Evolutionary conservation across 2,113 vertebrate species (phyloP).

Genomic region (Todiramphus chloris): DNA sequence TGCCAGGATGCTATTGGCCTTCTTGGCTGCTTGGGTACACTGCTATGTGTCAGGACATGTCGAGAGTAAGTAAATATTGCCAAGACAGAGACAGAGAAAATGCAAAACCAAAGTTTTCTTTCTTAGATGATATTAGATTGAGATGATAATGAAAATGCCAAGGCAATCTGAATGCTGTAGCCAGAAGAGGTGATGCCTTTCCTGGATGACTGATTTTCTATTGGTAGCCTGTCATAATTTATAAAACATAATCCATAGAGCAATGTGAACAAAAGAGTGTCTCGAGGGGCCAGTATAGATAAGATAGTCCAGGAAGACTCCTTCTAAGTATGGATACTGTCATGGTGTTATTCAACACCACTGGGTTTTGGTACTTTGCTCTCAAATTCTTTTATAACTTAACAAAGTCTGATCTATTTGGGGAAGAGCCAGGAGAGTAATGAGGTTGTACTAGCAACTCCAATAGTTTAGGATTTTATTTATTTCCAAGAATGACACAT

Average conservation of each 20-base stretch:
- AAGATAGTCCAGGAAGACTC: background rate
- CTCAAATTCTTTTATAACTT: background rate
- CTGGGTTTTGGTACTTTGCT: background rate
- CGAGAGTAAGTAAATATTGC: conserved; percentile 57
- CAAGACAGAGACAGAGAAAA: background rate
- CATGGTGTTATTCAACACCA: background rate
- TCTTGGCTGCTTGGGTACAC: no score
- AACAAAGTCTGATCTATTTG: background rate
- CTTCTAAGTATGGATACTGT: background rate
- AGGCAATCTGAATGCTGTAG: conserved; percentile 49
- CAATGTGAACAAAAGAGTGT: conserved; percentile 20
- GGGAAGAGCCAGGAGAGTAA: background rate
- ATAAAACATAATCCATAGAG: conserved; percentile 60
- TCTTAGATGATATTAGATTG: conserved; percentile 63
- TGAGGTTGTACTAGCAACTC: background rate
- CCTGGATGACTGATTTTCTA: conserved; percentile 68
- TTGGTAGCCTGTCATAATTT: conserved; percentile 70
- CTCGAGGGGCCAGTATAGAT: background rate
- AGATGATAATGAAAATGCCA: conserved; percentile 69
- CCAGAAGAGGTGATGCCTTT: conserved; percentile 66
- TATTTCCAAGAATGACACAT: background rate
- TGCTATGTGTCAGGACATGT: background rate
- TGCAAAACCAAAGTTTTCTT: conserved; percentile 6
- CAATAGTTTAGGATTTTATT: background rate
- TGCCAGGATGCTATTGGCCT: no score